Conservation (phyloP, 2,888 invertebrate genomes). For the Heliconius charithonia region DNA sequence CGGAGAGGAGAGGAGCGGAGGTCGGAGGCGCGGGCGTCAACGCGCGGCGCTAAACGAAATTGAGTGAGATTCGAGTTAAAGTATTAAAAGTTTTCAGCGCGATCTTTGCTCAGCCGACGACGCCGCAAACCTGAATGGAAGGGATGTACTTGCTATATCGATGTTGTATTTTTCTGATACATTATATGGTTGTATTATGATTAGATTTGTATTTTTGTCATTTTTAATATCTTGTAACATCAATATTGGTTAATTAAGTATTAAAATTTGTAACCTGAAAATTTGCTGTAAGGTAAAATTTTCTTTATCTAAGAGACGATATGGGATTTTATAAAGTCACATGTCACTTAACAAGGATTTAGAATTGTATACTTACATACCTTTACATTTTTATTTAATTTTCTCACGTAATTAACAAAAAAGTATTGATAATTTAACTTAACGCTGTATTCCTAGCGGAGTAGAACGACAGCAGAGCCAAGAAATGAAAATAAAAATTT, state of each 20-base stretch:
- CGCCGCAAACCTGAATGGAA: slow-evolving; percentile 51
- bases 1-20: not conserved
- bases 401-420: too few species aligned
- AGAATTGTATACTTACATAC: too few species aligned
- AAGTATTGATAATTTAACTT: too few species aligned
- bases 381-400: too few species aligned
- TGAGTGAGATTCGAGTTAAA: slow-evolving; percentile 83
- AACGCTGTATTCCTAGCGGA: too few species aligned
- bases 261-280: too few species aligned
- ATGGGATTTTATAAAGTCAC: not conserved
- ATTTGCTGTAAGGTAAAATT: too few species aligned
- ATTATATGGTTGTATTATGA: not conserved
- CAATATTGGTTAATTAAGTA: not conserved
- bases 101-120: slow-evolving; percentile 70
- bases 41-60: slow-evolving; percentile 78
- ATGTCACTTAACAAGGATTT: too few species aligned
- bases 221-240: not conserved
- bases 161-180: slow-evolving; percentile 3
- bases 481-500: too few species aligned
- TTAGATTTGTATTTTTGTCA: not conserved
- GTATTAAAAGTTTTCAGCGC: slow-evolving; percentile 83
- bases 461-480: too few species aligned
- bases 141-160: slow-evolving; percentile 47
- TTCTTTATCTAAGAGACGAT: not conserved
- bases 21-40: slow-evolving; percentile 59